Evolutionary conservation across 2,797 vertebrate genomes (phyloP), one percentile per base, ranked within the genome.

Genomic region (Melanotaenia pygmaea): DNA sequence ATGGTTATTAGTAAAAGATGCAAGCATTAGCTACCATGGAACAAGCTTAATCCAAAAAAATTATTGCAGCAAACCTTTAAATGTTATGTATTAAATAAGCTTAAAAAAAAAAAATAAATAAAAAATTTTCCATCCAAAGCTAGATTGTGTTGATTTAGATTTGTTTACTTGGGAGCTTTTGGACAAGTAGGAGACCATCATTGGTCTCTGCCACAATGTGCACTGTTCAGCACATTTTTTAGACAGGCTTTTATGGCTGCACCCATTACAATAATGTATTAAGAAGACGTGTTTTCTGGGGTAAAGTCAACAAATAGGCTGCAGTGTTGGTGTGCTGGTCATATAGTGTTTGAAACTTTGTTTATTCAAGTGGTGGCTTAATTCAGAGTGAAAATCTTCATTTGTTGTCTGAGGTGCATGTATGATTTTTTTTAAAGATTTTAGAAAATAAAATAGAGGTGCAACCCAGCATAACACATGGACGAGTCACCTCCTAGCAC

Each of bases 401-500:
- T 5, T 4, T 16, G 4, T 28, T 2, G 30, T 45, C 24, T 37
- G 26, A 63, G 24, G 32, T 43, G 53, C 6, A 59, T 56, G 45
- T 35, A 34, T 51, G 7, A 45, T 30, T 53, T 64, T 58, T 62
- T 34, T 56, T 45, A 45, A 38, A 35, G 9, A 13, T 30, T 16
- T 40, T 60, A 2, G 11, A 28, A 30, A 40, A 32, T 40, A 38
- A 4, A 53, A 68, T 63, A 24, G 70, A 28, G 22, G 26, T 47
- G 18, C 6, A 71, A 32, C 43, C 34, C 62, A 62, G 14, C 12
- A 4, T 24, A 18, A 13, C 14, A n/a, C 16, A 14, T 22, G 35
- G 50, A 62, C 40, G 10, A 34, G 37, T 59, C 12, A 62, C 54
- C 32, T 78, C n/a, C 67, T 53, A 37, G 43, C 68, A 24, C 68